Percentiles rank a stretch among this genome's conserved stretches.
Conservation (phyloP, 2,888 invertebrate species). For the Graphium colonna region DNA sequence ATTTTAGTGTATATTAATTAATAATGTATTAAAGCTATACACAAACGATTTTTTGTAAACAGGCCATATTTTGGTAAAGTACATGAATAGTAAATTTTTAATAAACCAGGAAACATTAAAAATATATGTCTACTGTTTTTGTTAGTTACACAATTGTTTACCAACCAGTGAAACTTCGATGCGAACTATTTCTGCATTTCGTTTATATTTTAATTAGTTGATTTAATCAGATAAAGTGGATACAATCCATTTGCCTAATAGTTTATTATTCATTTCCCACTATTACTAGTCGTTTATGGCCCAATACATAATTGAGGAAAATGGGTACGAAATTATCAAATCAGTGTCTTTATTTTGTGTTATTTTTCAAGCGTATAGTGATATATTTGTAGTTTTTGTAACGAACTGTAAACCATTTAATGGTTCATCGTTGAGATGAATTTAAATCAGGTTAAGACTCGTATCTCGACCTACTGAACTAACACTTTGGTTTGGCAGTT, state of each 20-base stretch:
- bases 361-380: too few relatives aligned
- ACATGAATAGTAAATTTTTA: too few relatives aligned
- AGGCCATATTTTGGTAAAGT: too few relatives aligned
- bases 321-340: background rate
- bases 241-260: background rate
- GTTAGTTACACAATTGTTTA: too few relatives aligned
- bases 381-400: background rate
- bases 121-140: too few relatives aligned
- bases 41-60: too few relatives aligned
- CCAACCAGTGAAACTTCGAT: background rate
- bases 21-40: too few relatives aligned
- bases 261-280: constrained; percentile 1
- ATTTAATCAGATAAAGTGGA: constrained; percentile 1
- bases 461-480: background rate
- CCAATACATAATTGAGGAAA: constrained; percentile 1
- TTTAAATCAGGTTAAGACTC: background rate
- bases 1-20: too few relatives aligned
- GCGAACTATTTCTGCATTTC: background rate
- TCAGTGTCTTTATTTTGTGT: background rate
- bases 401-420: background rate
- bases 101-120: too few relatives aligned
- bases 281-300: background rate
- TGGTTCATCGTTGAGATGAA: background rate
- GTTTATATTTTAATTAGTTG: background rate
- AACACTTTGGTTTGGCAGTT: background rate